phyloP scores from a whole-genome alignment of 1,140 invertebrate species.

The Aphelinus atriplicis region DNA sequence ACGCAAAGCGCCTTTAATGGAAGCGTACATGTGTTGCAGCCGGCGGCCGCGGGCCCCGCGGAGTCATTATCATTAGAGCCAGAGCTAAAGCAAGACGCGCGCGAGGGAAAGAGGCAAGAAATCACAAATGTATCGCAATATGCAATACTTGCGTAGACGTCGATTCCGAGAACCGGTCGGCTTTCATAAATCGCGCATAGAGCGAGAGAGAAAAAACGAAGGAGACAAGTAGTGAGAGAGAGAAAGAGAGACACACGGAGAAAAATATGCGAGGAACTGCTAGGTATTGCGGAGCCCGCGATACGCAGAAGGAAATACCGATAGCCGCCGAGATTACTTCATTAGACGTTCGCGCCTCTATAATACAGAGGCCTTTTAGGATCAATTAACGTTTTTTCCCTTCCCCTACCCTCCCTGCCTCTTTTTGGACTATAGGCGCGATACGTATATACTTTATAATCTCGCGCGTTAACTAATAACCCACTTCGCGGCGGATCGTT shows the following conservation, averaged over 20 bases:
- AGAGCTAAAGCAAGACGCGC: conserved; percentile 5
- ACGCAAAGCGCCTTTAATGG: conserved; percentile 30
- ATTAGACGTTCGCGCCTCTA: background rate
- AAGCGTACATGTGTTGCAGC: conserved; percentile 7
- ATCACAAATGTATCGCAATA: conserved; percentile 37
- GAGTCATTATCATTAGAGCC: conserved; percentile 34
- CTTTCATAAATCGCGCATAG: conserved; percentile 16
- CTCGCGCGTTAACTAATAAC: too few species aligned
- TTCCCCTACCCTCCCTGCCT: background rate
- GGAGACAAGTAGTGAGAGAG: background rate
- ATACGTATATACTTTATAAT: too few species aligned
- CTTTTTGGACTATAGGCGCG: too few species aligned
- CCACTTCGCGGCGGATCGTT: too few species aligned
- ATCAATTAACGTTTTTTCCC: background rate
- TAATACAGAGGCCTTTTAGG: background rate
- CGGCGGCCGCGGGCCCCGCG: background rate
- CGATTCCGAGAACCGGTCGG: conserved; percentile 35
- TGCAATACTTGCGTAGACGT: conserved; percentile 12
- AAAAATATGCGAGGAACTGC: background rate
- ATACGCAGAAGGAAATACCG: background rate
- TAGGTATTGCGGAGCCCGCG: too few species aligned
- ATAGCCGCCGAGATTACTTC: background rate
- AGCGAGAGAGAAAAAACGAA: conserved; percentile 10
- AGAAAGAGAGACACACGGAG: conserved; percentile 18
- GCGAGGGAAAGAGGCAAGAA: conserved; percentile 28